Conservation (phyloP, 2,113 vertebrate genomes). For the Sisor rabdophorus region DNA sequence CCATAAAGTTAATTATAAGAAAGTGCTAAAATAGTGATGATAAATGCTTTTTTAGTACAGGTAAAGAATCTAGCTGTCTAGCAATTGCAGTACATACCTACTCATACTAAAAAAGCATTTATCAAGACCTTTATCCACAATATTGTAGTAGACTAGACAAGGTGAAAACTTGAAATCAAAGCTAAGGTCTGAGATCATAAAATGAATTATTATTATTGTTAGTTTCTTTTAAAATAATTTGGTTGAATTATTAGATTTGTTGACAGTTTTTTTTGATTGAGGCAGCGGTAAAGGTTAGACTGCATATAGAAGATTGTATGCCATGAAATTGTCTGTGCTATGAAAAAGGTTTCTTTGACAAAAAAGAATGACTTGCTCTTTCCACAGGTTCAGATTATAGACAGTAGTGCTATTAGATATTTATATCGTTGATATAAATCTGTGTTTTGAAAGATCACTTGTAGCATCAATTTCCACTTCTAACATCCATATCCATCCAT, state of each 20-base stretch:
- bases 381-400: neutral
- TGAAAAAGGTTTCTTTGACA: neutral
- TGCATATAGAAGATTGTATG: too few relatives aligned
- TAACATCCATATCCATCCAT: too few relatives aligned
- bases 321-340: neutral
- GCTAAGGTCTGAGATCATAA: neutral
- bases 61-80: neutral
- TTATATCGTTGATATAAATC: neutral
- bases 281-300: conserved; percentile 5
- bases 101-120: neutral
- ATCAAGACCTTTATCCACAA: neutral
- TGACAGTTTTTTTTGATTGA: conserved; percentile 14
- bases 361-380: neutral
- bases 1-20: neutral
- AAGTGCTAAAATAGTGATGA: neutral
- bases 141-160: neutral
- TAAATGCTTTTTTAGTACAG: neutral
- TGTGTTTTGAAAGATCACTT: conserved; percentile 10
- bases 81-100: neutral
- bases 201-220: too few relatives aligned
- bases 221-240: too few relatives aligned
- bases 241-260: neutral
- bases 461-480: neutral
- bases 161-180: neutral
- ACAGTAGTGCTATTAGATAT: neutral